Base-by-base conservation (phyloP, 2,797 vertebrate species). In the Enteromius paludinosus region DNA sequence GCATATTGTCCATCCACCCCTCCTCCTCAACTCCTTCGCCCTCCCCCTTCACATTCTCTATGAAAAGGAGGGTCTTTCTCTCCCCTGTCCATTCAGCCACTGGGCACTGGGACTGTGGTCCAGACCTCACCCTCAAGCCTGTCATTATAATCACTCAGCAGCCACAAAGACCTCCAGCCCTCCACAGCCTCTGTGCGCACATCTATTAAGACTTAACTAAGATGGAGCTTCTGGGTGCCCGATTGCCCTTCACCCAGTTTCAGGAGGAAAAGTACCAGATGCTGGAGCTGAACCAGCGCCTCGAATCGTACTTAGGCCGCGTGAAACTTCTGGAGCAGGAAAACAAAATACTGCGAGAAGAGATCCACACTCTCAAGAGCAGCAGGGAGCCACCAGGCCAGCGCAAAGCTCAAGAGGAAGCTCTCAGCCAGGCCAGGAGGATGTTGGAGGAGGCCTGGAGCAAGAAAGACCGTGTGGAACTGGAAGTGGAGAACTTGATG, bases 281-380 rank as follows among this genome's bases (percentile, higher is more conserved):
- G 97, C 95, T 97, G 93, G 94, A 94, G 87, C 96, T 99, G 86
- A 98, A 99, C 92, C 93, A 90, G 64, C 93, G 97, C 17, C 93
- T 99, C 84, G 97, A 97, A 85, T 92, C 94, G 2, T 99, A 99
- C 86, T 90, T 99, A 90, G 92, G 93, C 83, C 92, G 95, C 2
- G 97, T 99, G 78, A 96, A 97, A 90, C 90, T 93, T 74, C 92
- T 99, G 65, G 97, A 99, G 86, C 96, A 96, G 89, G 97, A 98
- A 83, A 97, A 98, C 0, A 90, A 93, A 35, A 68, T 88, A 68
- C 94, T 99, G 23, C 84, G 90, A 23, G 80, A 87, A 20, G 94
- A 95, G 20, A 92, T 96, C 86, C 90, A 94, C 73, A 89, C 84
- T 43, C 89, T 90, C 3, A 92, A 93, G 66, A 87, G 81, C 68